A percentile compares a stretch with the other conserved stretches of the same genome.
These are phyloP conservation scores for Drosophila peninsularis DNA, from an alignment of 2,888 invertebrate genomes.

Conservation along the genomic window DNA sequence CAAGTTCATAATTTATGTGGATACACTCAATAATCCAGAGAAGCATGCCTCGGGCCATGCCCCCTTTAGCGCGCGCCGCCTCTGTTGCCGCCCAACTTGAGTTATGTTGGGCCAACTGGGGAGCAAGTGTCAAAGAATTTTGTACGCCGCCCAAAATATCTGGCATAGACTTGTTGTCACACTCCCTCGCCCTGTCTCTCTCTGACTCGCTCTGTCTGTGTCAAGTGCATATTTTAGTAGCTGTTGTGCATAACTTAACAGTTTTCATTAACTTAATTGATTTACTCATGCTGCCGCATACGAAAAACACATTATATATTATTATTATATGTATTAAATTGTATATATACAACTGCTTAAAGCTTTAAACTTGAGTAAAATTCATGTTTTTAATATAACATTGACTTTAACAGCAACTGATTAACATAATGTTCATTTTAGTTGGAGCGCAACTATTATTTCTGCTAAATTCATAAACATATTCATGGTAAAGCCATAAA, in stretches of 20 bases:
- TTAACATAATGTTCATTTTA: constrained; percentile 2
- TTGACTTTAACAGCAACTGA: no score
- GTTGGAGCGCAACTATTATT: background rate
- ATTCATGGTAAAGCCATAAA: constrained; percentile 17
- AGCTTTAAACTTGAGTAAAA: background rate
- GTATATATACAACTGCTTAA: background rate
- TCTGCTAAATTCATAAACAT: background rate
- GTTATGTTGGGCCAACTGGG: constrained; percentile 42
- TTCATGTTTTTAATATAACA: background rate
- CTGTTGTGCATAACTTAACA: constrained; percentile 55
- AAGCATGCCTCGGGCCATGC: background rate
- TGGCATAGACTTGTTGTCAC: constrained; percentile 10
- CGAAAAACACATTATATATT: background rate
- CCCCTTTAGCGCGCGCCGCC: background rate
- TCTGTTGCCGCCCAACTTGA: constrained; percentile 11
- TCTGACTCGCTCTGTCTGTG: constrained; percentile 17
- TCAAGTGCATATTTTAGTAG: constrained; percentile 50
- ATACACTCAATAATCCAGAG: constrained; percentile 45
- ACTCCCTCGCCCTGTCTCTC: background rate
- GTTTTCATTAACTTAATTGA: constrained; percentile 71
- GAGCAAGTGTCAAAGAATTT: constrained; percentile 54
- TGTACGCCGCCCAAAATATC: constrained; percentile 40
- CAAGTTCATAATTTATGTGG: constrained; percentile 51
- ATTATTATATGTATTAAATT: background rate
- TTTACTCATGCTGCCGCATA: constrained; percentile 11